Conservation (phyloP, 2,113 vertebrate genomes). For the Equus przewalskii region DNA sequence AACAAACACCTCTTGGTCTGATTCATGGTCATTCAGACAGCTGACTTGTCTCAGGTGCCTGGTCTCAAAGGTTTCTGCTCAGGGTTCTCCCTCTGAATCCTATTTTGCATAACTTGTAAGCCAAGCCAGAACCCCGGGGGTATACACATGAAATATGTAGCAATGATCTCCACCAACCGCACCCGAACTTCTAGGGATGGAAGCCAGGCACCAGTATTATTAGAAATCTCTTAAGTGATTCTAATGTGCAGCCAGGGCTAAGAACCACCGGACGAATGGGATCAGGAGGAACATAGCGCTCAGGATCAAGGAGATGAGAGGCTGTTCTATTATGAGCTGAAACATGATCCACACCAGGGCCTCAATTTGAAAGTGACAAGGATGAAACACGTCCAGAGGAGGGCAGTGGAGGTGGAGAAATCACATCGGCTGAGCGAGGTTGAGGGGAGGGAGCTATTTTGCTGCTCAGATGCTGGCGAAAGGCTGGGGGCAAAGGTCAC, state of each 20-base stretch:
- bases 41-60: not conserved
- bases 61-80: not conserved
- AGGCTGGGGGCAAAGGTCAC: not conserved
- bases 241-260: not conserved
- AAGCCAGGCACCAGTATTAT: not conserved
- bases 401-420: not conserved
- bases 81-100: not conserved
- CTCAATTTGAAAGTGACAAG: not conserved
- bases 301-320: constrained; percentile 1
- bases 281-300: not conserved
- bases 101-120: constrained; percentile 12
- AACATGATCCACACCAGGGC: not conserved
- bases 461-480: not conserved
- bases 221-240: constrained; percentile 32
- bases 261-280: not conserved
- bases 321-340: not conserved
- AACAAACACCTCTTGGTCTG: not conserved
- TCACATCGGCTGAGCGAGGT: not conserved
- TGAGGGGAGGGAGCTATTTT: not conserved
- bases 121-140: not conserved
- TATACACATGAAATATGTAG: constrained; percentile 48
- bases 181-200: constrained; percentile 25
- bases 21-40: not conserved
- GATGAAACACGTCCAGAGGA: not conserved
- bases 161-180: constrained; percentile 37